Evolutionary conservation across 2,797 vertebrate genomes (phyloP).

Genomic region (Enteromius thamalakanensis): DNA sequence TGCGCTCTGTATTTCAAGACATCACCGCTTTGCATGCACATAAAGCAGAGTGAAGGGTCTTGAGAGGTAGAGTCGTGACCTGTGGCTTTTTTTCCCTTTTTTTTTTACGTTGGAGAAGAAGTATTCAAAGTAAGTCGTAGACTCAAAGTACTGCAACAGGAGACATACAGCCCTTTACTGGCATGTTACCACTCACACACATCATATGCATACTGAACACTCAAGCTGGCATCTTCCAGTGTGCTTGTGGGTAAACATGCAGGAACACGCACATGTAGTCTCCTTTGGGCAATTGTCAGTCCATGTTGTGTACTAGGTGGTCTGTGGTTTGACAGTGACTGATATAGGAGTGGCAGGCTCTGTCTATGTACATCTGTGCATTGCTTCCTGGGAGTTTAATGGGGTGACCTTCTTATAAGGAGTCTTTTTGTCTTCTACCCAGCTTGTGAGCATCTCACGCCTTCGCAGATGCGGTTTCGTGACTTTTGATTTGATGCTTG

Average conservation of each 20-base stretch:
- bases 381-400: slow-evolving; percentile 16
- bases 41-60: neutral
- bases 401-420: neutral
- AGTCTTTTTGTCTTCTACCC: neutral
- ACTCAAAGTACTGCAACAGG: slow-evolving; percentile 30
- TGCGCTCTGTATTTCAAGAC: neutral
- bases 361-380: slow-evolving; percentile 20
- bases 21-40: neutral
- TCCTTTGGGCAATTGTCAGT: slow-evolving; percentile 41
- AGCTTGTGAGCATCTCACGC: neutral
- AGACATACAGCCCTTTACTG: slow-evolving; percentile 38
- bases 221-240: slow-evolving; percentile 29
- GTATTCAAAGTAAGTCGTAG: slow-evolving; percentile 10
- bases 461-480: slow-evolving; percentile 4
- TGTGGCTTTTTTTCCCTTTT: neutral
- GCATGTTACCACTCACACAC: slow-evolving; percentile 34
- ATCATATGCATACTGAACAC: slow-evolving; percentile 31
- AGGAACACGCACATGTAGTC: slow-evolving; percentile 9
- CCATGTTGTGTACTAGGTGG: slow-evolving; percentile 23
- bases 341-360: slow-evolving; percentile 22
- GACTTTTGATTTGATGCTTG: neutral
- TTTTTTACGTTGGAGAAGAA: neutral
- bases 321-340: slow-evolving; percentile 45
- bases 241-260: slow-evolving; percentile 21
- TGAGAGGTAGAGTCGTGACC: slow-evolving; percentile 7